Conservation (phyloP, 2,797 vertebrate species). For the Clarias pachynema region DNA sequence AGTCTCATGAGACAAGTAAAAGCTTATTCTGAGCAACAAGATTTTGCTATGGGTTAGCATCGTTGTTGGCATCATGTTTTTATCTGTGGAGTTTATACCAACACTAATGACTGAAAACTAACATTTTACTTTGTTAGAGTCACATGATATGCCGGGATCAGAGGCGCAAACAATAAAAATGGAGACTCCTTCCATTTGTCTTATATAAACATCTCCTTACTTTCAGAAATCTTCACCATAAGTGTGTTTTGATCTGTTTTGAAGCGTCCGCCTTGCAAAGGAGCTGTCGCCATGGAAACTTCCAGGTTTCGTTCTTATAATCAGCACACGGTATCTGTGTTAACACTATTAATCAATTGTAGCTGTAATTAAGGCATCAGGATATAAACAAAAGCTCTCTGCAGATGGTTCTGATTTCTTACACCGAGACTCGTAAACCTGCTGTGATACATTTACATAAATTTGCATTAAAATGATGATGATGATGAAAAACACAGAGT, state of each 20-base stretch:
- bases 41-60: too few relatives aligned
- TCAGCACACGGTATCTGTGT: background rate
- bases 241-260: background rate
- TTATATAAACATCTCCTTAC: background rate
- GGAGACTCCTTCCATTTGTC: background rate
- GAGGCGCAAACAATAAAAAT: too few relatives aligned
- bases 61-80: too few relatives aligned
- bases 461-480: background rate
- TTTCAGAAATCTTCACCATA: background rate
- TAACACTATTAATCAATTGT: background rate
- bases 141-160: too few relatives aligned
- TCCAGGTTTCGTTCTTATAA: background rate
- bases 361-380: conserved; percentile 13
- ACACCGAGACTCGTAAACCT: background rate
- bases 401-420: background rate
- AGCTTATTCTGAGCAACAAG: too few relatives aligned
- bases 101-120: too few relatives aligned
- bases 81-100: too few relatives aligned
- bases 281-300: background rate
- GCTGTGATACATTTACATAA: background rate
- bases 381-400: background rate
- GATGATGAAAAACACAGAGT: background rate
- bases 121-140: too few relatives aligned
- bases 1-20: too few relatives aligned
- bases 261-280: background rate